phyloP scores from a whole-genome alignment of 2,797 vertebrate species.

The Capromys pilorides region DNA sequence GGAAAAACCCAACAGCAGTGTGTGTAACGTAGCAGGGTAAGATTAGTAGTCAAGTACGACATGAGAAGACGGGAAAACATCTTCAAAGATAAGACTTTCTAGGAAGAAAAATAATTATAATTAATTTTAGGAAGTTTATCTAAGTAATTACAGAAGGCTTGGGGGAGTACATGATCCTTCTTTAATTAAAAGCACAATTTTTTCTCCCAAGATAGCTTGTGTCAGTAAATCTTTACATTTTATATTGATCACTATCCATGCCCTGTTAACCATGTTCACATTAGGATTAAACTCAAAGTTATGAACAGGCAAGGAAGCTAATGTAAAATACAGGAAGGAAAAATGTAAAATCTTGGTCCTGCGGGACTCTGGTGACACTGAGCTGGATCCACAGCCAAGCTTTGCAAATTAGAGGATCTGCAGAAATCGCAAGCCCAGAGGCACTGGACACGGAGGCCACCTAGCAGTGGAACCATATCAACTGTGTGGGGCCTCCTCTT shows the following conservation, averaged over 20 bases:
- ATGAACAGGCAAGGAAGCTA: not conserved
- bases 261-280: not conserved
- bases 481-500: not conserved
- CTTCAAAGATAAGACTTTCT: not conserved
- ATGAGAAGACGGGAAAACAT: not conserved
- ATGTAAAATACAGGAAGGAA: not conserved
- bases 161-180: not conserved
- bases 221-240: not conserved
- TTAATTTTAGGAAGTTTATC: not conserved
- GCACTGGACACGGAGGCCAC: not conserved
- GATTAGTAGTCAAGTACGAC: not conserved
- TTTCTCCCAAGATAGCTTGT: not conserved
- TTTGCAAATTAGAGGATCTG: not conserved
- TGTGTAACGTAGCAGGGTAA: not conserved
- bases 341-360: not conserved
- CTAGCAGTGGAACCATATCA: not conserved
- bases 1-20: not conserved
- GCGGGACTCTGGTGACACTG: not conserved
- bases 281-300: slow-evolving; percentile 8
- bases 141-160: not conserved
- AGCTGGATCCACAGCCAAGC: not conserved
- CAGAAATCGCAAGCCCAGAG: not conserved
- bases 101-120: slow-evolving; percentile 1
- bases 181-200: not conserved
- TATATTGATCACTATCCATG: not conserved